These are phyloP conservation scores for Scaptomyza graminum DNA, from an alignment of 1,140 invertebrate genomes.

Conservation along the genomic window DNA sequence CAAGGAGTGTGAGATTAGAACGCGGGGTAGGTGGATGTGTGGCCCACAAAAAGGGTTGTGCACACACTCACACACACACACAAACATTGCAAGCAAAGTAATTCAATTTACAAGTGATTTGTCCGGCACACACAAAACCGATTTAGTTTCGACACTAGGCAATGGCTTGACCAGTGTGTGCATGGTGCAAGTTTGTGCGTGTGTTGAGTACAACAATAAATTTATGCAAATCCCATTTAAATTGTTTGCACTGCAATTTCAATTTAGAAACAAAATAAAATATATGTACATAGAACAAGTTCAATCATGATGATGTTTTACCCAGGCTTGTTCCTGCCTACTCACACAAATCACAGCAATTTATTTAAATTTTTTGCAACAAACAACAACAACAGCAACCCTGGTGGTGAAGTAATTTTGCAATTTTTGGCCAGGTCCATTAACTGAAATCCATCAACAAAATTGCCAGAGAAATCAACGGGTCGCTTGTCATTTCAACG, in stretches of 20 bases:
- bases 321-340: slow-evolving; percentile 1
- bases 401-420: slow-evolving; percentile 47
- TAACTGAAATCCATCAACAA: slow-evolving; percentile 76
- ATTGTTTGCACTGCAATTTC: slow-evolving; percentile 82
- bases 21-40: slow-evolving; percentile 1
- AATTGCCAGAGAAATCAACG: slow-evolving; percentile 75
- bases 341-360: slow-evolving; percentile 74
- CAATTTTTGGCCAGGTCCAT: slow-evolving; percentile 66
- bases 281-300: slow-evolving; percentile 28
- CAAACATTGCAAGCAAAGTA: slow-evolving; percentile 59
- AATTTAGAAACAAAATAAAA: slow-evolving; percentile 82
- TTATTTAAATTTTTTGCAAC: slow-evolving; percentile 76
- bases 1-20: slow-evolving; percentile 29
- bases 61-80: slow-evolving; percentile 31
- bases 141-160: slow-evolving; percentile 56
- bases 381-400: slow-evolving; percentile 21
- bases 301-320: slow-evolving; percentile 26
- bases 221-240: slow-evolving; percentile 83
- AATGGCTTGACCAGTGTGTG: slow-evolving; percentile 61
- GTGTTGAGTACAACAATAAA: slow-evolving; percentile 33
- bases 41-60: slow-evolving; percentile 53
- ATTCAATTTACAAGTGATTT: slow-evolving; percentile 83
- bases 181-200: slow-evolving; percentile 32
- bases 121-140: slow-evolving; percentile 72
- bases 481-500: slow-evolving; percentile 74